Evolutionary conservation across 2,113 vertebrate genomes (phyloP), one percentile per base, ranked within the genome.

Genomic region (Takifugu flavidus): DNA sequence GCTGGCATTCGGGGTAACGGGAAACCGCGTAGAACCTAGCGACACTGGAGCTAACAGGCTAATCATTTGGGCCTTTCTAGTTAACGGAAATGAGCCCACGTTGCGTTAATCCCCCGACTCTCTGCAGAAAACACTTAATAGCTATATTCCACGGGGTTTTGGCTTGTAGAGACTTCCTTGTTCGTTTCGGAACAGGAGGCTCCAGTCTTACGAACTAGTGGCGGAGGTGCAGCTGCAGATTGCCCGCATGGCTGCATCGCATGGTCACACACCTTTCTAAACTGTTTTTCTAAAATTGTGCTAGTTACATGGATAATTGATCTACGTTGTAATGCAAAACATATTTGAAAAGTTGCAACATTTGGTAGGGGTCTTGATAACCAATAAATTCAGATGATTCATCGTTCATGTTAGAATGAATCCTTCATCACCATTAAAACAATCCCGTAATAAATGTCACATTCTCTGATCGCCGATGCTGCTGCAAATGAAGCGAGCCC

Each of bases 171-270:
- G 34, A 39, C 7, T 6, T 4, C 3, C 34, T 2, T 39, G 34
- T 39, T 39, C 11, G 34, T 39, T 39, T 39, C 7, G 34, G 34
- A 39, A 11, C 34, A 39, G 11, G 7, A 1, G 34, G 34, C 34
- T 10, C 34, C 8, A 3, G 11, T 10, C 1, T 39, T 39, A 10
- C 7, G 34, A 39, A 39, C 34, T 39, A 1, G 34, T 10, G 49
- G 72, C 59, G 43, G 65, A 5, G 53, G 45, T 45, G 74, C 52
- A 52, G 69, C 62, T 59, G 74, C 77, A 56, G 64, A 34, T 47
- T 58, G 67, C 72, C 82, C 82, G 82, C 82, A 82, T 85, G 82
- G 82, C 77, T 80, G 65, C 79, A 73, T 77, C 82, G 73, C 79
- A 70, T 69, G 77, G 71, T 60, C 47, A 50, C 56, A 56, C 34